These are phyloP conservation scores for Lasioglossum marginatum DNA, from an alignment of 2,888 invertebrate genomes.

Conservation along the genomic window DNA sequence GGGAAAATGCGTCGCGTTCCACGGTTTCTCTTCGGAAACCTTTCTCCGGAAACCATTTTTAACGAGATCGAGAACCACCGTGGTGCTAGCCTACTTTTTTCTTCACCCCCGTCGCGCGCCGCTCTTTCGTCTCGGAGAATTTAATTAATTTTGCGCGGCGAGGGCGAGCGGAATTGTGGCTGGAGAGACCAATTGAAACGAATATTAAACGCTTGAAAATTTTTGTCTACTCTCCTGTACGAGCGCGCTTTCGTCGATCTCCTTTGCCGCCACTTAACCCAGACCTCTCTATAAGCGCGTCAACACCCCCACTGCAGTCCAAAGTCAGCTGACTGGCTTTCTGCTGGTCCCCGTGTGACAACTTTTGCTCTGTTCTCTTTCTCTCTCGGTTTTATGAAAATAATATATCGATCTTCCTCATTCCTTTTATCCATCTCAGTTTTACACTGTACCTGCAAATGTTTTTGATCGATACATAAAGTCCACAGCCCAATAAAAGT, in stretches of 20 bases:
- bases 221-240: not conserved
- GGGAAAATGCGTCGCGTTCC: not conserved
- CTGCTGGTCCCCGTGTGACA: not conserved
- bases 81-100: not conserved
- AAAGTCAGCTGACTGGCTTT: slow-evolving; percentile 8
- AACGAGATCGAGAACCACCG: slow-evolving; percentile 7
- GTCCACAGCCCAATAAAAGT: no score
- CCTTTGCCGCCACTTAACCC: not conserved
- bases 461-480: no score
- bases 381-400: no score
- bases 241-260: not conserved
- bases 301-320: not conserved
- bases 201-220: slow-evolving; percentile 8
- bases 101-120: not conserved
- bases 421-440: no score
- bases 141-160: slow-evolving; percentile 1
- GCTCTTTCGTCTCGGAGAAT: not conserved
- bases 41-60: not conserved
- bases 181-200: slow-evolving; percentile 5
- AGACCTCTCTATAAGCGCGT: slow-evolving; percentile 4
- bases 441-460: no score
- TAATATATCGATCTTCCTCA: no score
- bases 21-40: not conserved
- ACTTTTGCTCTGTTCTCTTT: not conserved
- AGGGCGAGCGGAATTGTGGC: slow-evolving; percentile 13